These are phyloP conservation scores for Cebidichthys violaceus DNA, from an alignment of 2,113 vertebrate species.

Conservation along the genomic window DNA sequence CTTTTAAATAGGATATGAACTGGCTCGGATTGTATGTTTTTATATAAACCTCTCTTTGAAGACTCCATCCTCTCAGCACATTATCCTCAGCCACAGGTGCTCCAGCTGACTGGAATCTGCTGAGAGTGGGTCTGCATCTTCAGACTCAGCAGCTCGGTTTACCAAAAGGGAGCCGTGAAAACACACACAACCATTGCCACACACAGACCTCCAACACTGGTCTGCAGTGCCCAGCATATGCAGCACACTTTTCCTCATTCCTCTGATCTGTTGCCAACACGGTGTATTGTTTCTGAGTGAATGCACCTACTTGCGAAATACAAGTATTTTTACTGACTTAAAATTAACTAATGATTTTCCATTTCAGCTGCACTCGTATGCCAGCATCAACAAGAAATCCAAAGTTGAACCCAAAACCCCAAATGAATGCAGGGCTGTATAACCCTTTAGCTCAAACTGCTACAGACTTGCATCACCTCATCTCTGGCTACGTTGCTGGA, in stretches of 20 bases:
- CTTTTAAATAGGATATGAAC: constrained; percentile 22
- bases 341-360: not conserved
- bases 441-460: not conserved
- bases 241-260: constrained; percentile 3
- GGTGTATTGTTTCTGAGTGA: constrained; percentile 9
- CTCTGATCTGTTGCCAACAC: constrained; percentile 38
- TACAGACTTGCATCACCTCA: not conserved
- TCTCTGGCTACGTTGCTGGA: not conserved
- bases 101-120: constrained; percentile 59
- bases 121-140: constrained; percentile 51
- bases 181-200: constrained; percentile 27
- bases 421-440: not conserved
- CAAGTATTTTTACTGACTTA: constrained; percentile 21
- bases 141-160: constrained; percentile 64
- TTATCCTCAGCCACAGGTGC: constrained; percentile 54
- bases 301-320: not conserved
- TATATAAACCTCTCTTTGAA: constrained; percentile 41
- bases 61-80: constrained; percentile 40
- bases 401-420: not conserved
- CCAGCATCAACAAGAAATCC: not conserved
- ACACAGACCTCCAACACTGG: constrained; percentile 15
- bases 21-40: constrained; percentile 11
- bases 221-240: constrained; percentile 33
- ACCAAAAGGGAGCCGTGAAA: constrained; percentile 45
- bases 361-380: not conserved